A percentile compares a stretch with the other conserved stretches of the same genome.
Evolutionary conservation across 2,113 vertebrate genomes (phyloP).

Genomic region (Cyprinodon brontotheroides): DNA sequence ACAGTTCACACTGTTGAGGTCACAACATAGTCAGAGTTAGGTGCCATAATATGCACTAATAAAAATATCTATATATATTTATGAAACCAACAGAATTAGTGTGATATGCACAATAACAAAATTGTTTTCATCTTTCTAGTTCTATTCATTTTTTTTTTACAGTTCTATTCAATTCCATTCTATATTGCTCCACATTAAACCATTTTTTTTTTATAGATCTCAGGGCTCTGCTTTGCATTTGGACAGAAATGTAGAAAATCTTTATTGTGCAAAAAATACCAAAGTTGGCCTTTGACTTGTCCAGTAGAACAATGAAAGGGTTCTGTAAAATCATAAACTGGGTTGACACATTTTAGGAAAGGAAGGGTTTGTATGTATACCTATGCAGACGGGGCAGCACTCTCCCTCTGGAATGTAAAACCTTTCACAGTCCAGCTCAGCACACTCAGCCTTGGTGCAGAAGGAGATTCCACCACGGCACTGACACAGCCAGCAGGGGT

Average conservation of each 20-base stretch:
- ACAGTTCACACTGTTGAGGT: constrained; percentile 21
- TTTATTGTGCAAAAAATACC: not conserved
- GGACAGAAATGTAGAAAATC: not conserved
- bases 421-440: constrained; percentile 81
- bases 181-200: too few species aligned
- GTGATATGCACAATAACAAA: not conserved
- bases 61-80: not conserved
- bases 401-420: constrained; percentile 84
- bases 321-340: not conserved
- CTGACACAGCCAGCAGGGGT: constrained; percentile 84
- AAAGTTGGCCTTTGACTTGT: not conserved
- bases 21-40: constrained; percentile 12
- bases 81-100: not conserved
- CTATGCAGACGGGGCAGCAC: constrained; percentile 84
- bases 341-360: not conserved
- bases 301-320: not conserved
- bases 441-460: constrained; percentile 84
- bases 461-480: constrained; percentile 84
- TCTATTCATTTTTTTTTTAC: too few species aligned
- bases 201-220: too few species aligned
- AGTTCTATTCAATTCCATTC: too few species aligned
- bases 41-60: not conserved
- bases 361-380: constrained; percentile 46
- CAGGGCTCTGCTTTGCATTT: not conserved
- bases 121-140: not conserved